Conservation (phyloP, 2,113 vertebrate species). For the Spilogale gracilis region DNA sequence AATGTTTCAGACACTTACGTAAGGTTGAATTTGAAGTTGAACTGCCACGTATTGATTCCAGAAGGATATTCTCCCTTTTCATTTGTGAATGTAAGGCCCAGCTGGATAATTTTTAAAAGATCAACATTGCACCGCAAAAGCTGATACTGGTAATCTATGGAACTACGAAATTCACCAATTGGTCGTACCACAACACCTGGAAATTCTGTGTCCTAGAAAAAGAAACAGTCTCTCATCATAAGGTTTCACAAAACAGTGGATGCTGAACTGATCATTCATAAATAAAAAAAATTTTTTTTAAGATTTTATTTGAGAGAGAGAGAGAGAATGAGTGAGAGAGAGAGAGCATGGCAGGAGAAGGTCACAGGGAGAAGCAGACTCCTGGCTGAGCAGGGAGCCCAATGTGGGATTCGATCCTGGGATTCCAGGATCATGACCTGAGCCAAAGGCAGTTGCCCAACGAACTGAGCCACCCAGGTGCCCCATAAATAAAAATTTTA, state of each 20-base stretch:
- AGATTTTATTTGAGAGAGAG: no score
- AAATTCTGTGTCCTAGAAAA: constrained; percentile 96
- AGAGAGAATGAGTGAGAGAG: no score
- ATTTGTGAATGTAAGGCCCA: constrained; percentile 98
- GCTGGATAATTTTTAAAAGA: constrained; percentile 98
- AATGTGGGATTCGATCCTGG: no score
- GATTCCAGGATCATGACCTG: no score
- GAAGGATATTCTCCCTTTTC: constrained; percentile 97
- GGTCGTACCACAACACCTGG: constrained; percentile 98
- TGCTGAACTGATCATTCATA: neutral
- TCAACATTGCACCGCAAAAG: constrained; percentile 98
- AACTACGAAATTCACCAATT: constrained; percentile 98
- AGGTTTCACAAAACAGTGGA: neutral
- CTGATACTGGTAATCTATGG: constrained; percentile 99
- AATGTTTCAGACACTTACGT: constrained; percentile 89
- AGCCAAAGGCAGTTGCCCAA: no score
- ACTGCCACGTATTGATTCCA: constrained; percentile 98
- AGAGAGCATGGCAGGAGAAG: no score
- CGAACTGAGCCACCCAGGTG: no score
- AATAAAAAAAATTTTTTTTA: neutral
- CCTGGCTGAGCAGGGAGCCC: no score
- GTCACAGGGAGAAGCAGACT: no score
- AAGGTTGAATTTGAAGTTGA: constrained; percentile 99
- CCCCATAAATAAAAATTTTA: constrained; percentile 13
- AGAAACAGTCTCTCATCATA: constrained; percentile 5